Evolutionary conservation across 2,113 vertebrate genomes (phyloP).

Genomic region (Saguinus imperator): DNA sequence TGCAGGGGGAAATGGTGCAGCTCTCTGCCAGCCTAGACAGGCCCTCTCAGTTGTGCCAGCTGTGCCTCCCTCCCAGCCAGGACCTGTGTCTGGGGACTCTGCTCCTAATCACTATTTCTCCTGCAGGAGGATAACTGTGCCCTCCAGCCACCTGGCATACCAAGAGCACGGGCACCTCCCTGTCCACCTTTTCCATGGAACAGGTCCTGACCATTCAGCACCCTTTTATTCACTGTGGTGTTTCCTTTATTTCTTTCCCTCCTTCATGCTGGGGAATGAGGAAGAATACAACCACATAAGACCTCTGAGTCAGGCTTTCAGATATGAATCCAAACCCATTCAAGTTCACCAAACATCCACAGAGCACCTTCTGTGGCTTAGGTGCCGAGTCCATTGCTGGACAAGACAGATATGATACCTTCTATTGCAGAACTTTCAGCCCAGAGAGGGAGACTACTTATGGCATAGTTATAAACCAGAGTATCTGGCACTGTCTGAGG

Average conservation of each 20-base stretch:
- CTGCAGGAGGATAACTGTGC: not conserved
- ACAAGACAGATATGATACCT: not conserved
- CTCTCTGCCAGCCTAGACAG: accelerated
- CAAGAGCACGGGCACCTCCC: not conserved
- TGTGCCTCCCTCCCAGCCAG: not conserved
- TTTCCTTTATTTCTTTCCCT: not conserved
- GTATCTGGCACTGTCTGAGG: not conserved
- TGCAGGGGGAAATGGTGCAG: not conserved
- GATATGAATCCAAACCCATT: not conserved
- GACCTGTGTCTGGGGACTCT: not conserved
- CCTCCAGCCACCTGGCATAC: not conserved
- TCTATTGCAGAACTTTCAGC: not conserved
- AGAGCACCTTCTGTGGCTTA: not conserved
- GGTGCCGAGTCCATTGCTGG: not conserved
- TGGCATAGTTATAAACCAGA: not conserved
- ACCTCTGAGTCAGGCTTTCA: not conserved
- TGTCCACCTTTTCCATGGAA: not conserved
- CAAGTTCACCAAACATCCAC: not conserved
- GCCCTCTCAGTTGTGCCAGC: not conserved
- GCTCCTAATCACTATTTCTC: not conserved
- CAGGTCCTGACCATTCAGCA: not conserved
- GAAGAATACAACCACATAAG: not conserved
- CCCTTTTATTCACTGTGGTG: not conserved
- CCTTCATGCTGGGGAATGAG: not conserved
- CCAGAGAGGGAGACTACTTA: not conserved